A percentile compares a stretch with the other conserved stretches of the same genome.
Conservation (phyloP, 2,888 invertebrate genomes). For the Rhaphigaster nebulosa region DNA sequence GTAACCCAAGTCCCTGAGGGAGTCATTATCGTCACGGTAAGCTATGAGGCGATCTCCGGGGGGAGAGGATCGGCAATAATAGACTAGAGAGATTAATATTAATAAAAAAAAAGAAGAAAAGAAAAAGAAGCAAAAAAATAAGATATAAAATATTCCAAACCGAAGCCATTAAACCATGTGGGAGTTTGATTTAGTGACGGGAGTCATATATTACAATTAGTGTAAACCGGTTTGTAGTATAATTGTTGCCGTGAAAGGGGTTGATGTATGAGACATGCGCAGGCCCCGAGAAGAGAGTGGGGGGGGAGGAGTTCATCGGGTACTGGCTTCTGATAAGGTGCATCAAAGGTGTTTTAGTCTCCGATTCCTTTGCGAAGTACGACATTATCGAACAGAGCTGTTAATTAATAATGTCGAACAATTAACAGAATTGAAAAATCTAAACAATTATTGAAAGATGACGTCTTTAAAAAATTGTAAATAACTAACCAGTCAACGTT, state of each 20-base stretch:
- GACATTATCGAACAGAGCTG: too few relatives aligned
- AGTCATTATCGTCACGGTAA: conserved; percentile 43
- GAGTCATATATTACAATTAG: conserved; percentile 59
- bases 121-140: neutral
- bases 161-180: conserved; percentile 58
- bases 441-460: neutral
- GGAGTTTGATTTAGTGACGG: conserved; percentile 59
- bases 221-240: conserved; percentile 54
- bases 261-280: conserved; percentile 38
- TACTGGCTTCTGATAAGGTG: neutral
- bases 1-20: conserved; percentile 1
- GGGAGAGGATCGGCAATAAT: neutral
- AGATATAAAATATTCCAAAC: conserved; percentile 56
- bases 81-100: neutral
- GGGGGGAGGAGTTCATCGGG: neutral
- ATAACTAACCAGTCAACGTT: too few relatives aligned
- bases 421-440: neutral
- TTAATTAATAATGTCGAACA: too few relatives aligned
- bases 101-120: neutral
- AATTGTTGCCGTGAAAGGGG: conserved; percentile 55
- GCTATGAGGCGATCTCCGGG: neutral
- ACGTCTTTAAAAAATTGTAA: too few relatives aligned
- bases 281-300: neutral
- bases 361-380: too few relatives aligned
- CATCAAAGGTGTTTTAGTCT: neutral